Evolutionary conservation across 2,888 invertebrate genomes (phyloP).

Genomic region (Chymomyza caudatula): DNA sequence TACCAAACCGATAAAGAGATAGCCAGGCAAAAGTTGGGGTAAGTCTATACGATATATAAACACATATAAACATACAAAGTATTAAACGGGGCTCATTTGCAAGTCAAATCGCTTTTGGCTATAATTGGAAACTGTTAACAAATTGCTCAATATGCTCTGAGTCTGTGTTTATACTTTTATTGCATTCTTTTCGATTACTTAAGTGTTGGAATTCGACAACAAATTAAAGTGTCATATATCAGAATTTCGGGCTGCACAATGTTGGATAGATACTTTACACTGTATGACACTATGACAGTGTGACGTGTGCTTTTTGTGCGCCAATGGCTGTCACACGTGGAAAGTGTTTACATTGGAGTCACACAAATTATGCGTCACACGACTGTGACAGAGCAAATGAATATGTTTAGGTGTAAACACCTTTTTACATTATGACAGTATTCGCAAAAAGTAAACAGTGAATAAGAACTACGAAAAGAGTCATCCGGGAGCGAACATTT

Average conservation of each 20-base stretch:
- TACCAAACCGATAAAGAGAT: constrained; percentile 47
- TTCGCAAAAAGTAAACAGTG: too few relatives aligned
- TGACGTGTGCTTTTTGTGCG: too few relatives aligned
- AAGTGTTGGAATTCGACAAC: neutral
- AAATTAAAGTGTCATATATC: neutral
- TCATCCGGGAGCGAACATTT: too few relatives aligned
- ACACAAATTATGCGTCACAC: too few relatives aligned
- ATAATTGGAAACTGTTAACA: neutral
- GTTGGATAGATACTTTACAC: neutral
- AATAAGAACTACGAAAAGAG: too few relatives aligned
- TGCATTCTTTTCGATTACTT: neutral
- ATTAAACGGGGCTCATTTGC: neutral
- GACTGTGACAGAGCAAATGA: too few relatives aligned
- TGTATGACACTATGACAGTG: too few relatives aligned
- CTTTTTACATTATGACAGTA: too few relatives aligned
- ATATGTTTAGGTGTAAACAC: too few relatives aligned
- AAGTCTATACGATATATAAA: constrained; percentile 21
- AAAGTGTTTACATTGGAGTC: too few relatives aligned
- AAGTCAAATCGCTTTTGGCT: neutral
- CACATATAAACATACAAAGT: neutral
- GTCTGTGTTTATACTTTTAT: neutral
- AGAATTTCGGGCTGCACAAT: neutral
- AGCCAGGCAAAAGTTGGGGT: constrained; percentile 13
- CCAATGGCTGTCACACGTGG: too few relatives aligned
- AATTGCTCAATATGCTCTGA: neutral